Evolutionary conservation across 2,888 invertebrate species (phyloP).

Genomic region (Galerucella pusilla): DNA sequence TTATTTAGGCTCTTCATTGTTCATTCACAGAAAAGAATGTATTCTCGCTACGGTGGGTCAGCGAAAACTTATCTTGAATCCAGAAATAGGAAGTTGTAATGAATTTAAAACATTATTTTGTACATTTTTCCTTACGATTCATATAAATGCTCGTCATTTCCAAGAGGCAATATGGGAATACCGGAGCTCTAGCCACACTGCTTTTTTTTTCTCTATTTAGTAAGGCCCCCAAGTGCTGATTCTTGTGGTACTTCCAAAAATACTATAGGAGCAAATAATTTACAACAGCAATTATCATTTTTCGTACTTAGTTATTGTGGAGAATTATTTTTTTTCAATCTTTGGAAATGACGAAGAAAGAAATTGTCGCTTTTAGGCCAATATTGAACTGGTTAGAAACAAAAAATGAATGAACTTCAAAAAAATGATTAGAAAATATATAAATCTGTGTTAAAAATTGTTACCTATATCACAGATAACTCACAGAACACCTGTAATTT

Average conservation of each 20-base stretch:
- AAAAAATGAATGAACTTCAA: constrained; percentile 1
- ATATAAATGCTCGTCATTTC: not conserved
- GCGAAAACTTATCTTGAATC: too few species aligned
- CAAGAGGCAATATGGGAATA: not conserved
- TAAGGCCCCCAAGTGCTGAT: not conserved
- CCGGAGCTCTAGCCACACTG: not conserved
- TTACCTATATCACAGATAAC: constrained; percentile 29
- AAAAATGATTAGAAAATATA: not conserved
- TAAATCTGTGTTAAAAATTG: constrained; percentile 26
- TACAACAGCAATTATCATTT: not conserved
- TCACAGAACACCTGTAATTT: constrained; percentile 20
- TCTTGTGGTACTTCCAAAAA: not conserved
- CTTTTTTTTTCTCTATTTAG: not conserved
- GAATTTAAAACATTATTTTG: not conserved
- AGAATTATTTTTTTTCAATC: not conserved
- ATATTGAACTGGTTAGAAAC: not conserved
- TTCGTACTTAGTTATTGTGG: not conserved
- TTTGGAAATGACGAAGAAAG: not conserved
- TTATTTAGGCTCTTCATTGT: too few species aligned
- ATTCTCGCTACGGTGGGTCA: too few species aligned
- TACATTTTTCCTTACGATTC: not conserved
- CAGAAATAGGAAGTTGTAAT: too few species aligned
- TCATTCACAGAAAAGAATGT: too few species aligned
- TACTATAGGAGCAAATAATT: not conserved
- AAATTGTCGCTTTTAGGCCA: not conserved